Evolutionary conservation across 2,888 invertebrate genomes (phyloP), one percentile per base, ranked within the genome.

Genomic region (Metallyticus violacea): DNA sequence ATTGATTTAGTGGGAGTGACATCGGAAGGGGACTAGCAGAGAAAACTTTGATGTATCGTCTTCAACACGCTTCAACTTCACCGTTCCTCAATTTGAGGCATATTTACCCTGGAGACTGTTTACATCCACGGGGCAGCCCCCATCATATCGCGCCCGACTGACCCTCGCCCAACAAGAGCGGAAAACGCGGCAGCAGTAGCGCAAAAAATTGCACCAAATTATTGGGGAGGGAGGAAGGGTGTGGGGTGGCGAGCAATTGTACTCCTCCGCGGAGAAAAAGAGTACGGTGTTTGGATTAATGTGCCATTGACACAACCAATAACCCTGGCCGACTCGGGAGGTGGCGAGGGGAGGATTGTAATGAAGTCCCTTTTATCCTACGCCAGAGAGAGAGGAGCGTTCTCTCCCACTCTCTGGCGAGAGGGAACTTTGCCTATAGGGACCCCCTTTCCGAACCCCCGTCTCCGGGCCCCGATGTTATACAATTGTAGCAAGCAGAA

Each of bases 291-390:
- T 85, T 40, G 85, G 85, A 87, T 87, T 87, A 87, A 87, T 85
- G 87, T 83, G 82, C 85, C 85, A 87, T 87, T 87, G 87, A 87
- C 87, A 87, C 87, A 85, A 87, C 85, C 87, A 87, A 87, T 87
- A 87, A 76, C 83, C 85, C 83, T 77, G 77, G 29, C 81, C 26
- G n/a, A n/a, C n/a, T n/a, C n/a, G n/a, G 40, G 40, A 62, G 40
- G 40, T 62, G 40, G 40, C 15, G 40, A 40, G 28, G 77, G 83
- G 28, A 28, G 77, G 83, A 77, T 77, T 77, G 83, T 83, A 83
- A 83, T 83, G 83, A 83, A 83, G 83, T 83, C 83, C 82, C 83
- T 83, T 83, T 83, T 83, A 83, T 83, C n/a, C 83, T 77, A 77
- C 26, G 40, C 15, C 40, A 40, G 40, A 62, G 15, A 62, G 40